Percentiles rank a stretch among this genome's conserved stretches.
phyloP scores from a whole-genome alignment of 1,140 invertebrate species.

The Planococcus citri region DNA sequence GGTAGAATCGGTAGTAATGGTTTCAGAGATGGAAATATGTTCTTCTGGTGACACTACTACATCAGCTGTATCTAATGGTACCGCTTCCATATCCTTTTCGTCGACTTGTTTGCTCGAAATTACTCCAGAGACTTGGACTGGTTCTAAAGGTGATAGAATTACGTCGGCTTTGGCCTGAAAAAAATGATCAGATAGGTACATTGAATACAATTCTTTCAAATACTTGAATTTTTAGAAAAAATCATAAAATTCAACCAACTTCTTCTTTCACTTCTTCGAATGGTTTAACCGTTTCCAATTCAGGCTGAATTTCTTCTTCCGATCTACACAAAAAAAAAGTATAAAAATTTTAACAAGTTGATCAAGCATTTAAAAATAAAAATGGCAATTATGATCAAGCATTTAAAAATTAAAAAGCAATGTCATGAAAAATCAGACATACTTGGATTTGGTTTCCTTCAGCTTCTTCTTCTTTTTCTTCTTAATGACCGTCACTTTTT shows the following conservation, averaged over 20 bases:
- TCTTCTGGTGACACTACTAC: conserved; percentile 41
- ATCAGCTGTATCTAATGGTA: conserved; percentile 38
- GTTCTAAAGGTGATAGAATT: conserved; percentile 42
- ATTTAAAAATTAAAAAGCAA: too few relatives aligned
- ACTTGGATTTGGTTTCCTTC: conserved; percentile 32
- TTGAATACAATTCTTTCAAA: too few relatives aligned
- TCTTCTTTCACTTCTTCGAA: neutral
- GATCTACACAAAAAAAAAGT: neutral
- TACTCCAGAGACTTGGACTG: conserved; percentile 45
- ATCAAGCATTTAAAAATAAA: too few relatives aligned
- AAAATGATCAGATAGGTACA: neutral
- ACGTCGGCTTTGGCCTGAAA: conserved; percentile 35
- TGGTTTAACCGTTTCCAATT: neutral
- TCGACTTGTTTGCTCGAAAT: conserved; percentile 48
- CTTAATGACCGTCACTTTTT: conserved; percentile 26
- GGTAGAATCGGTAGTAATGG: conserved; percentile 40
- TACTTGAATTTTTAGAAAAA: too few relatives aligned
- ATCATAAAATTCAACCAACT: neutral
- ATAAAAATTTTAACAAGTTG: too few relatives aligned
- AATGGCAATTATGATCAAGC: too few relatives aligned
- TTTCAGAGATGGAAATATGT: conserved; percentile 43
- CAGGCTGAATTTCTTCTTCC: neutral
- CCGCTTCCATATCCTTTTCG: conserved; percentile 36
- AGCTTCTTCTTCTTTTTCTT: conserved; percentile 28
- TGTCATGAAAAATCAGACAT: too few relatives aligned